phyloP scores from a whole-genome alignment of 1,140 invertebrate genomes.

The Choristoneura fumiferana region DNA sequence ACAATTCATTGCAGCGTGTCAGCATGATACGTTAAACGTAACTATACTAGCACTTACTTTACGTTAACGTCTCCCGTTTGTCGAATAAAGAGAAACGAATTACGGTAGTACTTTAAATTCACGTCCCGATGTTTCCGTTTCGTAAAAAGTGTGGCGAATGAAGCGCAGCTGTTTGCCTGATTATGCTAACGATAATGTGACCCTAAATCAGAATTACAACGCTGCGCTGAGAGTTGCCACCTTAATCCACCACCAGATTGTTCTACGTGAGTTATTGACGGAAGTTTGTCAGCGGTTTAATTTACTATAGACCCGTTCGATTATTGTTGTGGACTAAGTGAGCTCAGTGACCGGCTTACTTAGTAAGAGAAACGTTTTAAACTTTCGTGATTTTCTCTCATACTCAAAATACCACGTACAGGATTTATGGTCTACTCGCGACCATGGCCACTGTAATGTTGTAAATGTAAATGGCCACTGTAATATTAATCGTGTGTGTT shows the following conservation, averaged over 20 bases:
- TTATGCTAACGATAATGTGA: conserved; percentile 44
- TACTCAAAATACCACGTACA: too few relatives aligned
- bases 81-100: conserved; percentile 29
- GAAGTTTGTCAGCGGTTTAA: background rate
- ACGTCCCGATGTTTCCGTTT: conserved; percentile 26
- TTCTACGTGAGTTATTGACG: background rate
- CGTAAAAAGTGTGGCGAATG: conserved; percentile 14
- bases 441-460: too few relatives aligned
- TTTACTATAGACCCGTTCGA: too few relatives aligned
- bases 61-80: background rate
- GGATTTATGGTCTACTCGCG: too few relatives aligned
- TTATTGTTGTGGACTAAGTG: too few relatives aligned
- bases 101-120: conserved; percentile 31
- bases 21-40: background rate
- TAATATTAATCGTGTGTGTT: too few relatives aligned
- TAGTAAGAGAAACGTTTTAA: too few relatives aligned
- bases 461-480: too few relatives aligned
- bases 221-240: background rate
- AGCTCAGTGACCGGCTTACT: too few relatives aligned
- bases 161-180: conserved; percentile 33
- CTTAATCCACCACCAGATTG: background rate
- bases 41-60: background rate
- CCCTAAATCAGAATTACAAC: conserved; percentile 38
- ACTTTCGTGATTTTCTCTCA: too few relatives aligned
- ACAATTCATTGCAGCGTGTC: background rate